Conservation (phyloP, 2,113 vertebrate genomes). For the Sebastes schlegelii region DNA sequence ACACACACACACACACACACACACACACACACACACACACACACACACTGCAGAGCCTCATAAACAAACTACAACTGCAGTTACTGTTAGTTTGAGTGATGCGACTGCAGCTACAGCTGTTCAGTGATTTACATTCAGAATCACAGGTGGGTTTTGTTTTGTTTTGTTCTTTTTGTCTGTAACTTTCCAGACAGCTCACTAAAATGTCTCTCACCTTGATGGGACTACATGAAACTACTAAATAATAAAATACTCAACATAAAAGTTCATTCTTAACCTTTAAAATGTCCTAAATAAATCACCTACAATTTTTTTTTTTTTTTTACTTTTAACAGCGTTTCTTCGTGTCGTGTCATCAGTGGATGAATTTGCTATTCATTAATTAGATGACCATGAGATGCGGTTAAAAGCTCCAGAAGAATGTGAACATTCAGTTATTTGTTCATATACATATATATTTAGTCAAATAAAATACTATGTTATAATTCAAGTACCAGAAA, state of each 20-base stretch:
- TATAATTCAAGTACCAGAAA: background rate
- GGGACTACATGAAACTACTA: background rate
- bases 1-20: conserved; percentile 10
- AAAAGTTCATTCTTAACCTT: background rate
- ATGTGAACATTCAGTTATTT: no score
- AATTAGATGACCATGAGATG: no score
- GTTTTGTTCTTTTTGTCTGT: background rate
- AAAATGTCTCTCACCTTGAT: background rate
- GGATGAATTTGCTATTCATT: no score
- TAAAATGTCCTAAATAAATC: no score
- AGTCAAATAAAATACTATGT: background rate
- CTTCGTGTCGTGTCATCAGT: background rate
- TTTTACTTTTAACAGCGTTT: background rate
- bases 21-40: conserved; percentile 25
- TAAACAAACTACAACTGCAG: conserved; percentile 17
- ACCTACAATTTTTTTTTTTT: background rate
- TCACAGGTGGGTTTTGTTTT: background rate
- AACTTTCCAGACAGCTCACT: background rate
- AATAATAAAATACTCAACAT: background rate
- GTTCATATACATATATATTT: no score
- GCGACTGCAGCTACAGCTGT: background rate
- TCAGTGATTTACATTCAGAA: background rate
- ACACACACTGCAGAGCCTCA: conserved; percentile 31
- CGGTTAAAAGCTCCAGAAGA: no score
- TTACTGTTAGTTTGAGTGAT: background rate